Base-by-base conservation (phyloP, 2,113 vertebrate genomes). In the Leptobrachium ailaonicum region DNA sequence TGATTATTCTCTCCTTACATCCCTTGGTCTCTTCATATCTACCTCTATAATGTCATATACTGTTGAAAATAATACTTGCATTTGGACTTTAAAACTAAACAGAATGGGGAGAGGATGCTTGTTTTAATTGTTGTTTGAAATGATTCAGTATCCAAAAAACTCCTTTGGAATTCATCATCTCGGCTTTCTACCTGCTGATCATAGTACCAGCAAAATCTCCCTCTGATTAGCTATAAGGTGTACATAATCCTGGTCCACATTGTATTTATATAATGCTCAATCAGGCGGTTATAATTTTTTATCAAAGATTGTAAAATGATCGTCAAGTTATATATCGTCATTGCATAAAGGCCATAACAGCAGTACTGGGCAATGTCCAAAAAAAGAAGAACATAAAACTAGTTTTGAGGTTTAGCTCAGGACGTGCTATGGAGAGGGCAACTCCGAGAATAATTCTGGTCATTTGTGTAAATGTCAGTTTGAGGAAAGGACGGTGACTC, bases 301-400 rank as follows among this genome's bases (percentile, higher is more conserved):
- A 80, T 80, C 71, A 80, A 74, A 80, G 78, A 73, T n/a, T 73
- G 77, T 80, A 80, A 80, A 74, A 74, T 56, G 71, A 80, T 80
- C 78, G 68, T 80, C 63, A 80, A 74, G 67, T 80, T 80, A 74
- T 74, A 80, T 20, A 58, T 43, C 9, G 47, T 45, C 62, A 80
- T 80, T 80, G 71, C 78, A 80, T 80, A 80, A 80, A 45, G 10
- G 71, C 73, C 74, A 14, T 66, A 80, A 73, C 78, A 80, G 58
- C 43, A 43, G 78, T 45, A 40, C 63, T 74, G 71, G 44, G 71
- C 13, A 41, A 45, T 58, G 54, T 73, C n/a, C n/a, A n/a, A n/a
- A 67, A 67, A 66, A 43, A 71, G 56, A 66, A 80, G 78, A 80
- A 74, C 42, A 80, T 80, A 68, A 74, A 80, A 66, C 41, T 56